phyloP scores from a whole-genome alignment of 2,888 invertebrate species.

The Pyralis farinalis region DNA sequence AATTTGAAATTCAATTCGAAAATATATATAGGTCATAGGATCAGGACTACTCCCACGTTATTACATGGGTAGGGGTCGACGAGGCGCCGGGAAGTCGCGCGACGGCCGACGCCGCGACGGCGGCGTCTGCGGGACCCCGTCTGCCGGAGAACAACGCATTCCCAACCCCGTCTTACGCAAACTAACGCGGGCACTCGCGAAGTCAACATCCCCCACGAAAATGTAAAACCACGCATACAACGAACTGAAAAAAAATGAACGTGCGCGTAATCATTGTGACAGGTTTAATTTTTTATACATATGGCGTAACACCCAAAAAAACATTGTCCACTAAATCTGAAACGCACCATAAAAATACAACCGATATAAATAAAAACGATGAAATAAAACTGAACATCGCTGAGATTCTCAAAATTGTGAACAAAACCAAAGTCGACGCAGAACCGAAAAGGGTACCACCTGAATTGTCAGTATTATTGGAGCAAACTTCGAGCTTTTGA shows the following conservation, averaged over 20 bases:
- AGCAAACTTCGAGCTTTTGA: no score
- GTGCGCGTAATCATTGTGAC: neutral
- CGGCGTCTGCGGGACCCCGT: slow-evolving; percentile 1
- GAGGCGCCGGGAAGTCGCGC: slow-evolving; percentile 1
- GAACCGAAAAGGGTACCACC: neutral
- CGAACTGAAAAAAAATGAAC: neutral
- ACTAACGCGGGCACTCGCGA: neutral
- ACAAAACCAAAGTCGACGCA: neutral
- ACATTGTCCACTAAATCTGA: neutral
- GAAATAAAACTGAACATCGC: neutral
- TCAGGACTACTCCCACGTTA: neutral
- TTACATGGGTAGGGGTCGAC: neutral
- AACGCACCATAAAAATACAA: neutral
- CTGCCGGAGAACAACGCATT: neutral
- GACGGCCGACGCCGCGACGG: neutral
- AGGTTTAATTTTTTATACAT: neutral
- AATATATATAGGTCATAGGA: slow-evolving; percentile 1
- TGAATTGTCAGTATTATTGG: neutral
- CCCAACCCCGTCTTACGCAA: neutral
- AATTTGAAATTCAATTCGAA: no score
- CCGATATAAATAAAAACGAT: neutral
- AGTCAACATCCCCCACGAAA: neutral
- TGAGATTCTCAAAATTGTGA: neutral
- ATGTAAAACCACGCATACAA: no score
- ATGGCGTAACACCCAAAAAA: neutral